Base-by-base conservation (phyloP, 2,113 vertebrate species). In the Redunca redunca region DNA sequence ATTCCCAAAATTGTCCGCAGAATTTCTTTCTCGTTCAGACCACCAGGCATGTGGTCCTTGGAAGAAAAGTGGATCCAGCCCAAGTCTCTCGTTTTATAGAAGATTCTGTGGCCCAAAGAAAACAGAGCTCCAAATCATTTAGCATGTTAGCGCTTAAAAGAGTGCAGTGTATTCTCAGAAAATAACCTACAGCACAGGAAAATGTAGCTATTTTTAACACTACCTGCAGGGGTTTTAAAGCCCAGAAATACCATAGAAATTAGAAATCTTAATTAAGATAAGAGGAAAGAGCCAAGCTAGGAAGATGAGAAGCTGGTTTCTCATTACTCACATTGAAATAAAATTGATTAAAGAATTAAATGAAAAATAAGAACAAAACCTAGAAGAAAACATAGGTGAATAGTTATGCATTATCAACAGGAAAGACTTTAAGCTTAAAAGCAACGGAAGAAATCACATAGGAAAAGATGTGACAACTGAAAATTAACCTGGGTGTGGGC, bases 321-420 rank as follows among this genome's bases (percentile, higher is more conserved):
- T 96, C 53, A 87, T 87, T 36, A 74, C 33, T 94, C 50, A 86
- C 36, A 33, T 14, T 11, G 53, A 92, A 83, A 94, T 88, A 88
- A 82, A 91, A 40, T 30, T 90, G 52, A 78, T 48, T 60, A 94
- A 91, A 94, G 36, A 92, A 74, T n/a, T 94, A 90, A 55, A 83
- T 26, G n/a, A 80, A 77, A 91, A 80, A 28, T 46, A 74, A 94
- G 17, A 94, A 53, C 23, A 36, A 60, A 53, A 55, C 50, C 23
- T 74, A 53, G n/a, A 30, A 88, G 74, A 86, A 94, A 87, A 91
- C 28, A 19, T 28, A 91, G 53, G 74, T 43, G n/a, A 62, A 52
- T 74, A 43, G 87, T 58, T 85, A 88, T 36, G 60, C 83, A 83
- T 96, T 48, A 62, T 58, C 58, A 87, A 28, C 33, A 8, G 3